Percentiles rank a stretch among this genome's conserved stretches.
These are phyloP conservation scores for Malthinus flaveolus DNA, from an alignment of 2,888 invertebrate genomes.

Conservation along the genomic window DNA sequence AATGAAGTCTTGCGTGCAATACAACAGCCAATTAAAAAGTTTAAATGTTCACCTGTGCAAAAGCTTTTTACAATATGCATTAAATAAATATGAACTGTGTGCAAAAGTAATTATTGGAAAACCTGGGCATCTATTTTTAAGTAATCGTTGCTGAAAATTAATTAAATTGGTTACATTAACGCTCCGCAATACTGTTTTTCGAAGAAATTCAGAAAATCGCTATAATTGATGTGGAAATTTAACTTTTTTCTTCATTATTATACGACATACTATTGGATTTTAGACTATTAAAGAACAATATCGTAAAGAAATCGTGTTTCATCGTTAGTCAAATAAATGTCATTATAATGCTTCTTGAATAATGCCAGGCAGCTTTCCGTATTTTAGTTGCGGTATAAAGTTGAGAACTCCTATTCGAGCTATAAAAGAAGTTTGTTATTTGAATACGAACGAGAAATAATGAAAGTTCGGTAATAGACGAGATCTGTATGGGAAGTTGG, in stretches of 20 bases:
- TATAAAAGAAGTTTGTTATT: conserved; percentile 51
- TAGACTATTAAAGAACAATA: neutral
- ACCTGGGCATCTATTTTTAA: conserved; percentile 10
- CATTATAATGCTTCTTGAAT: conserved; percentile 37
- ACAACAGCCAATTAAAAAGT: conserved; percentile 41
- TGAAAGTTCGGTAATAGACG: conserved; percentile 49
- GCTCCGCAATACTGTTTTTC: neutral
- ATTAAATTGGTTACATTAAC: neutral
- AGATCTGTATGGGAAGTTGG: conserved; percentile 47
- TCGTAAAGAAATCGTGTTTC: conserved; percentile 14
- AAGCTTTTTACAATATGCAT: conserved; percentile 27
- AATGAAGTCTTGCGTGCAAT: conserved; percentile 34
- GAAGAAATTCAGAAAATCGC: no score
- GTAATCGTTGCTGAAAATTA: conserved; percentile 4
- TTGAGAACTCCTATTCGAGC: conserved; percentile 43
- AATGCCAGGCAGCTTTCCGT: conserved; percentile 39
- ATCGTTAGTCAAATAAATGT: conserved; percentile 36
- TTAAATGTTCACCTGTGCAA: conserved; percentile 34
- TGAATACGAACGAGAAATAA: conserved; percentile 51
- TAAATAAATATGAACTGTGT: conserved; percentile 32
- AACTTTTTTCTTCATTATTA: conserved; percentile 1
- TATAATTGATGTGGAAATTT: no score
- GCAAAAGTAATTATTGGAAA: conserved; percentile 8
- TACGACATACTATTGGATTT: no score
- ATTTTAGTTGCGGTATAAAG: conserved; percentile 41